Evolutionary conservation across 2,888 invertebrate genomes (phyloP).

Genomic region (Sphecodes monilicornis): DNA sequence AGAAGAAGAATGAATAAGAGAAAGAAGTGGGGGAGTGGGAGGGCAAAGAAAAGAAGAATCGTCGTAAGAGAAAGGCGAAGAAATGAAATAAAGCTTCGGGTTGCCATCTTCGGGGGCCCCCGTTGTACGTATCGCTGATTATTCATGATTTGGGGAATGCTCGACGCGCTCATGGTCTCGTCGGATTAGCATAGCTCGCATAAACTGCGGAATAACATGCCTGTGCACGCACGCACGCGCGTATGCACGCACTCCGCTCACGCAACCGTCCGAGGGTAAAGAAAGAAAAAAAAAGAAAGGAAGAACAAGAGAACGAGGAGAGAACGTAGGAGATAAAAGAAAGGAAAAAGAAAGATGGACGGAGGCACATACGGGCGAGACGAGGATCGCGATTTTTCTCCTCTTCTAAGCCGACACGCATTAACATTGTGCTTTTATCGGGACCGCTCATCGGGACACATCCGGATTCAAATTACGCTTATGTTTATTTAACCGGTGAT

Average conservation of each 20-base stretch:
- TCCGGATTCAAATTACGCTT: slow-evolving; percentile 85
- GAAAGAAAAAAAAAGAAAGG: not conserved
- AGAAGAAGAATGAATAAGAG: not conserved
- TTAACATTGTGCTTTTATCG: slow-evolving; percentile 82
- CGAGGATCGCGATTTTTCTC: slow-evolving; percentile 49
- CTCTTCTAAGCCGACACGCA: slow-evolving; percentile 68
- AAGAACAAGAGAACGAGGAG: slow-evolving; percentile 16
- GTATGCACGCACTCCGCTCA: slow-evolving; percentile 66
- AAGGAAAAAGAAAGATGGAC: slow-evolving; percentile 55
- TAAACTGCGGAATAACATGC: slow-evolving; percentile 77
- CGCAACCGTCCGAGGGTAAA: slow-evolving; percentile 48
- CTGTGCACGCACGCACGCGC: slow-evolving; percentile 72
- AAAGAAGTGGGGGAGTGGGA: not conserved
- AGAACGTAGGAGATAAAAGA: slow-evolving; percentile 37
- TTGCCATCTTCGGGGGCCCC: not conserved
- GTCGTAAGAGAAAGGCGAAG: slow-evolving; percentile 10
- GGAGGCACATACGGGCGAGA: slow-evolving; percentile 60
- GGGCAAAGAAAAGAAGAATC: not conserved
- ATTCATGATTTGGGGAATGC: slow-evolving; percentile 72
- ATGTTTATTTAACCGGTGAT: slow-evolving; percentile 85
- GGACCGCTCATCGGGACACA: slow-evolving; percentile 83
- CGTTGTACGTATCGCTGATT: slow-evolving; percentile 51
- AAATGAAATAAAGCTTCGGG: slow-evolving; percentile 13
- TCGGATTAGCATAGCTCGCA: slow-evolving; percentile 76
- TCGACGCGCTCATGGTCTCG: slow-evolving; percentile 53